Base-by-base conservation (phyloP, 2,888 invertebrate species). In the Callyntrura guangdongensis region DNA sequence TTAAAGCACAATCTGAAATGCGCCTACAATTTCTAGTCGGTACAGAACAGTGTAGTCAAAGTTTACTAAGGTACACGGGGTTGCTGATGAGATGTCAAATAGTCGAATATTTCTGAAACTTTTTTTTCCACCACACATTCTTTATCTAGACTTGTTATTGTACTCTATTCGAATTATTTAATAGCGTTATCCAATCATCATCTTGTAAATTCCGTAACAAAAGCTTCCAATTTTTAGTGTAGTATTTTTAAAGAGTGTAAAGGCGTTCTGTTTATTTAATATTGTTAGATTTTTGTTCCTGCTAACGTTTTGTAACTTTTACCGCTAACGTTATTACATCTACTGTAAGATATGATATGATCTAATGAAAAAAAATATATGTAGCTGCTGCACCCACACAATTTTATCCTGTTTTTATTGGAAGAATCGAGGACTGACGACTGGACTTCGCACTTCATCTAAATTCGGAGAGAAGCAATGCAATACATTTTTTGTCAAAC, bases 391-490 rank as follows among this genome's bases (percentile, higher is more conserved):
- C n/a, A n/a, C 2, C 36, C 6, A 45, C 17, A 72, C 45, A 72
- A 69, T 69, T 74, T 11, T 74, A 14, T 74, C 9, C 47, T 74
- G 49, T 74, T 74, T 72, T 59, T 72, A 59, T 56, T 81, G 72
- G 36, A 61, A 53, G 67, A 77, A 89, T 77, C 53, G 89, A 89
- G 89, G 84, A 84, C 89, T 89, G 89, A 84, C 89, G 89, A 89
- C 89, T 89, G 89, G 89, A 83, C 84, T 89, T 89, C 89, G 83
- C 89, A 89, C 89, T 74, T 89, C 89, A 36, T 74, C 84, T 86
- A 12, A 47, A 36, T 3, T 36, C 11, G 49, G 36, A 72, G 20
- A 22, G 12, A 12, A 11, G 49, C 47, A 74, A 74, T 47, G 49
- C 74, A 49, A 22, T 49, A 49, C 74, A 45, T 81, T 81, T 81